A percentile compares a stretch with the other conserved stretches of the same genome.
These are phyloP conservation scores for Linurgus olivaceus DNA, from an alignment of 2,797 vertebrate genomes.

Conservation along the genomic window DNA sequence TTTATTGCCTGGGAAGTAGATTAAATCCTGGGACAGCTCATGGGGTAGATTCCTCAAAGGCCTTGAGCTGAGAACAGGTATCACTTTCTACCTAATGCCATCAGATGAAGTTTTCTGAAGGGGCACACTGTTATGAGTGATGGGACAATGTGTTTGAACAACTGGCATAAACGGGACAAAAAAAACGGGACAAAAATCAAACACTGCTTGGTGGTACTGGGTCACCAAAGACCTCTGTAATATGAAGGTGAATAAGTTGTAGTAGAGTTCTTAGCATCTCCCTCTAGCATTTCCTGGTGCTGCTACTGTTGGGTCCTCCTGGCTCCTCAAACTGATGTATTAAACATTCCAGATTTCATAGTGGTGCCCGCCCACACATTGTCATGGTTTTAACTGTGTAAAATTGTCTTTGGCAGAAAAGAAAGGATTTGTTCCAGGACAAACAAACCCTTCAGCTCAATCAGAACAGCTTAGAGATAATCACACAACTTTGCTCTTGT, in stretches of 20 bases:
- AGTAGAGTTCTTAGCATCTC: neutral
- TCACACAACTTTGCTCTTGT: neutral
- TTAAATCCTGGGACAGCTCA: neutral
- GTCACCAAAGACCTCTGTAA: neutral
- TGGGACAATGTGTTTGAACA: neutral
- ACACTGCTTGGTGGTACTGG: neutral
- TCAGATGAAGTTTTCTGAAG: neutral
- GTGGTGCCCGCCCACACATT: neutral
- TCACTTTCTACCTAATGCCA: neutral
- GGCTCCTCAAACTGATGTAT: neutral
- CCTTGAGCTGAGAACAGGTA: neutral
- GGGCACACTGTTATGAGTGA: neutral
- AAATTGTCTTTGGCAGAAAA: neutral
- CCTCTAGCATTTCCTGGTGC: neutral
- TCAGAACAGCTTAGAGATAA: neutral
- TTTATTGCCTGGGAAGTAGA: neutral
- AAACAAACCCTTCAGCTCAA: neutral
- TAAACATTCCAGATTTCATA: neutral
- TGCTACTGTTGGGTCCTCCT: neutral
- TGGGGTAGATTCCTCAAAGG: neutral
- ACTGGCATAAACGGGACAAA: neutral
- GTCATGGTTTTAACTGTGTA: neutral
- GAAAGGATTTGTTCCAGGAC: neutral
- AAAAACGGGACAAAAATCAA: neutral
- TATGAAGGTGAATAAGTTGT: neutral